A percentile compares a stretch with the other conserved stretches of the same genome.
These are phyloP conservation scores for Tortrix viridana DNA, from an alignment of 2,888 invertebrate genomes.

Conservation along the genomic window DNA sequence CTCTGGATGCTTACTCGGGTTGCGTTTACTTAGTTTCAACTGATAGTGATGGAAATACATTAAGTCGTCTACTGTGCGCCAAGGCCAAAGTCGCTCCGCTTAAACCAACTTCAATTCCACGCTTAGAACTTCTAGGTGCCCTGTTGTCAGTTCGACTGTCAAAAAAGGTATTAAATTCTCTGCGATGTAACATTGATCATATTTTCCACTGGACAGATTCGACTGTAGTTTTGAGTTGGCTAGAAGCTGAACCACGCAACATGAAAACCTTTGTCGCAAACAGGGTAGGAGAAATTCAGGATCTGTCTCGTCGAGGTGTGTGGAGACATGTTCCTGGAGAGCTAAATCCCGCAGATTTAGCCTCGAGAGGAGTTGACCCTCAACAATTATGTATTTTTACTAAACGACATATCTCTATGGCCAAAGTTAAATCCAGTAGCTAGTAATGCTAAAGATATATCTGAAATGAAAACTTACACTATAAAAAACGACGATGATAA, in stretches of 20 bases:
- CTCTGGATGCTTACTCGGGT: constrained; percentile 30
- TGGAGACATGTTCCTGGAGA: background rate
- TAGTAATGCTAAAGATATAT: too few species aligned
- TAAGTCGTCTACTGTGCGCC: constrained; percentile 36
- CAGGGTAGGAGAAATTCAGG: constrained; percentile 4
- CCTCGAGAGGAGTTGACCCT: background rate
- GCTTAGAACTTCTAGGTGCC: constrained; percentile 41
- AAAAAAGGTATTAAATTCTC: background rate
- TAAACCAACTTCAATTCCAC: constrained; percentile 41
- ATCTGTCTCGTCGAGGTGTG: background rate
- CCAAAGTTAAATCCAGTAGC: background rate
- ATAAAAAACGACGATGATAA: too few species aligned
- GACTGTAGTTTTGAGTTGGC: constrained; percentile 1
- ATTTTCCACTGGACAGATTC: constrained; percentile 3
- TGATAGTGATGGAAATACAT: constrained; percentile 1
- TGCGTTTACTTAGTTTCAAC: constrained; percentile 37
- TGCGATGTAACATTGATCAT: background rate
- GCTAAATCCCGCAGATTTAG: constrained; percentile 1
- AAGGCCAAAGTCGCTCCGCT: constrained; percentile 42
- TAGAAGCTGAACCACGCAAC: background rate
- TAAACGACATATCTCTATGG: background rate
- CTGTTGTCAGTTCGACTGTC: constrained; percentile 29
- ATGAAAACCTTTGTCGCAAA: constrained; percentile 3
- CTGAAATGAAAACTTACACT: too few species aligned
- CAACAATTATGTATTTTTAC: background rate